Base-by-base conservation (phyloP, 92 coral and sea anemone species). In the Phenganax subtilis region DNA sequence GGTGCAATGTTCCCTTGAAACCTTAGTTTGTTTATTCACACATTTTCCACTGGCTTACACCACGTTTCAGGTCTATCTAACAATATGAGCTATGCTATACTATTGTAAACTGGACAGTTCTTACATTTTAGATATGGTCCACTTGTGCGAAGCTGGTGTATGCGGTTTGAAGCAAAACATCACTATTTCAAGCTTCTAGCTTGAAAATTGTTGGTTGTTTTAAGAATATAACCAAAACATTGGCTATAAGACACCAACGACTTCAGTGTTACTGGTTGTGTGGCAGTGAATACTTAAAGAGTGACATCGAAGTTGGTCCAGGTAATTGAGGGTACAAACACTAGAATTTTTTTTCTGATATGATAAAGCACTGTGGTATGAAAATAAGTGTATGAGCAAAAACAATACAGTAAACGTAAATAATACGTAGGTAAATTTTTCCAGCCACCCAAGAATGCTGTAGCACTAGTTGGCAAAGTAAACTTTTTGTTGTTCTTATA, bases 111-210 rank as follows among this genome's bases (percentile, higher is more conserved):
- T 37, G 47, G 47, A 37, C 47, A 37, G 5, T 16, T 51, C 8
- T 6, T 52, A 73, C 37, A 2, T 53, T 73, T 73, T 73, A 79
- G 87, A 51, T 68, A 55, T 85, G 85, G 88, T 15, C 88, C 88
- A 14, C 47, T 37, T 37, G 14, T 80, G 30, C 71, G 88, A 52
- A 84, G 57, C 56, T 80, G 88, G 88, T 85, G 88, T 55, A 69
- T 85, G 85, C 44, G 75, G 30, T 85, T 85, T 53, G 88, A 85
- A 59, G 88, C 88, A 12, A 85, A 85, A 74, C 88, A 85, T n/a
- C 54, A 47, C 15, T 72, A 79, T 25, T 85, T 80, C 51, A 85
- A 85, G 27, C 55, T 9, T 16, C 53, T 85, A 12, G 80, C 88
- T 1, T 64, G 25, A 20, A 80, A 6, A 75, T 57, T 52, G 75